Evolutionary conservation across 2,113 vertebrate species (phyloP), one percentile per base, ranked within the genome.

Genomic region (Diadophis punctatus): DNA sequence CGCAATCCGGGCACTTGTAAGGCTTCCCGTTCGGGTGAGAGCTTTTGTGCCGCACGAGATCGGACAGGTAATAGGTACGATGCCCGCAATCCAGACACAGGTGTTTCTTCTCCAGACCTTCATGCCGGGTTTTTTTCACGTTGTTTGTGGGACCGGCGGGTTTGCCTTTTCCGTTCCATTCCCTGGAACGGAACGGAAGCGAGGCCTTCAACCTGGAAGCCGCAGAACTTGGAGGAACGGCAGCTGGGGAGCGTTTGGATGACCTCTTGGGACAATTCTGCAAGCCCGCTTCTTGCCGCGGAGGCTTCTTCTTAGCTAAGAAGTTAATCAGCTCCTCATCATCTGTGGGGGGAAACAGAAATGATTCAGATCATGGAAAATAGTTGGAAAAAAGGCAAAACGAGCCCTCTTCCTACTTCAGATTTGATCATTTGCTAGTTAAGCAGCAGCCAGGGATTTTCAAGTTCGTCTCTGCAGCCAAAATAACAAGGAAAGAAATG

Each of bases 271-370:
- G 23, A 2, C 0, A 1, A 1, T 3, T 30, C 14, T 14, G 18
- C 52, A 12, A 1, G 1, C 87, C 18, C 9, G 10, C 20, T 12
- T 43, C 63, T 34, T 53, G 27, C 22, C 39, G 63, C 11, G 88
- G 51, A 25, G 10, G 22, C 7, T 16, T 18, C 52, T 89, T 92
- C 6, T 48, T 48, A 48, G 22, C n/a, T n/a, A 92, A 8, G n/a
- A 51, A 51, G 51, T 92, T 89, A 58, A 92, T 92, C n/a, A 92
- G 51, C 88, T 90, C 92, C 48, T 92, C 92, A 3, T 86, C 92
- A 52, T 92, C 92, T 92, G 88, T 7, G 11, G 52, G 48, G 46
- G 3, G 22, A 56, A 2, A 91, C 1, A 46, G 8, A 89, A 20
- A 84, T 1, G 4, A 30, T 46, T 55, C 34, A 80, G 60, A 39